Percentiles rank a stretch among this genome's conserved stretches.
phyloP scores from a whole-genome alignment of 1,140 invertebrate genomes.

The Saccostrea echinata region DNA sequence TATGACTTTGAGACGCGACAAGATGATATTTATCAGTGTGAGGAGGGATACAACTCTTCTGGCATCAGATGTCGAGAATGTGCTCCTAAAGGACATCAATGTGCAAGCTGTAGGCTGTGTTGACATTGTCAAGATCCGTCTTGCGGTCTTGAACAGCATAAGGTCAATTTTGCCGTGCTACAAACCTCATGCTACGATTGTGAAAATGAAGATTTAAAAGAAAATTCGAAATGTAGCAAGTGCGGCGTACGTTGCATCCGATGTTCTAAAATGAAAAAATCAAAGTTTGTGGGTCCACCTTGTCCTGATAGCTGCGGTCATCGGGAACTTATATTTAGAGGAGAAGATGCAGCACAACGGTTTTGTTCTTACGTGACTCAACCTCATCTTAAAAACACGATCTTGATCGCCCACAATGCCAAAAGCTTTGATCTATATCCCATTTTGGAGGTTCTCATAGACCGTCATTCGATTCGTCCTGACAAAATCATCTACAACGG shows the following conservation, averaged over 20 bases:
- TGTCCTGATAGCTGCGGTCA: constrained; percentile 49
- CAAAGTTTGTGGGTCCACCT: background rate
- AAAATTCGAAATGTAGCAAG: constrained; percentile 2
- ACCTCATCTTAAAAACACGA: constrained; percentile 32
- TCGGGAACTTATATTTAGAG: constrained; percentile 46
- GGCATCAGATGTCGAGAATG: constrained; percentile 29
- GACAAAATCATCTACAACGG: constrained; percentile 36
- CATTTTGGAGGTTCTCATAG: constrained; percentile 44
- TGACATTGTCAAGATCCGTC: constrained; percentile 29
- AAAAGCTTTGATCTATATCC: constrained; percentile 48
- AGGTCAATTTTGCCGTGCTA: constrained; percentile 22
- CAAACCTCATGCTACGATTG: constrained; percentile 37
- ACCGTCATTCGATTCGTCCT: constrained; percentile 28
- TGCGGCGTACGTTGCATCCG: constrained; percentile 44
- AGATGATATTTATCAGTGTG: constrained; percentile 18
- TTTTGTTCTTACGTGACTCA: constrained; percentile 41
- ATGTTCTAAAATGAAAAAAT: constrained; percentile 38
- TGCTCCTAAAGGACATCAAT: constrained; percentile 2
- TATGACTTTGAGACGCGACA: constrained; percentile 48
- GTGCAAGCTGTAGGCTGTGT: constrained; percentile 41
- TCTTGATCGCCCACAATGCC: constrained; percentile 44
- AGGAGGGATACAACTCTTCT: constrained; percentile 11
- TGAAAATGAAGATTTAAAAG: background rate
- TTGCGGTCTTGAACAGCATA: background rate
- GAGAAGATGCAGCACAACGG: background rate